Evolutionary conservation across 1,140 invertebrate species (phyloP).

Genomic region (Aphidius ervi): DNA sequence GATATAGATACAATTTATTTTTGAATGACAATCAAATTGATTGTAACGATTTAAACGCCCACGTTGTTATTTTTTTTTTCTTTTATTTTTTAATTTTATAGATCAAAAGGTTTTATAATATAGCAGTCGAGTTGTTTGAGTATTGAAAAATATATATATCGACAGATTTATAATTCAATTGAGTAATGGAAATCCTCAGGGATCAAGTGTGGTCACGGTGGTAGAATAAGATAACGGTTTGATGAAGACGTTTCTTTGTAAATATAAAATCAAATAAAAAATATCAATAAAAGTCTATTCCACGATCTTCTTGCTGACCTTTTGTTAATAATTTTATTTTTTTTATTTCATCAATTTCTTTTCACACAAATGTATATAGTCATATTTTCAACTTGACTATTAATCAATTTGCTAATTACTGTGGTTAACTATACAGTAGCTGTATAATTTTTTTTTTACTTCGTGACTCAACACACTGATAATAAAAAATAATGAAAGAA

Average conservation of each 20-base stretch:
- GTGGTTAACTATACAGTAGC: not conserved
- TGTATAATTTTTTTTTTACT: too few species aligned
- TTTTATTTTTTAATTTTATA: too few species aligned
- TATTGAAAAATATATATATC: conserved; percentile 6
- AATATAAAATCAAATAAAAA: too few species aligned
- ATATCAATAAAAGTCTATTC: conserved; percentile 17
- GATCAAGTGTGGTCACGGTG: conserved; percentile 15
- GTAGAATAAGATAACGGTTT: conserved; percentile 21
- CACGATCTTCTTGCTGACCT: conserved; percentile 26
- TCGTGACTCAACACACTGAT: not conserved
- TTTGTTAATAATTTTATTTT: conserved; percentile 8
- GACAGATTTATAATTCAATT: conserved; percentile 18
- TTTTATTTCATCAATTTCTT: conserved; percentile 7
- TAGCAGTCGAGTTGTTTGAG: too few species aligned
- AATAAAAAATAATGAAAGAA: too few species aligned
- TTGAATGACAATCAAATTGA: too few species aligned
- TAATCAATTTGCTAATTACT: conserved; percentile 14
- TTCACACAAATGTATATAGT: conserved; percentile 3
- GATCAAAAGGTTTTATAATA: too few species aligned
- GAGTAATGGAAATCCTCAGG: conserved; percentile 9
- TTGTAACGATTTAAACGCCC: too few species aligned
- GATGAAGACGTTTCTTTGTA: conserved; percentile 23
- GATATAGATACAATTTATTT: too few species aligned
- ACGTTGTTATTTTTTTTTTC: too few species aligned
- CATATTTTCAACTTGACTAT: not conserved